Evolutionary conservation across 2,888 invertebrate species (phyloP).

Genomic region (Spicauda simplicius): DNA sequence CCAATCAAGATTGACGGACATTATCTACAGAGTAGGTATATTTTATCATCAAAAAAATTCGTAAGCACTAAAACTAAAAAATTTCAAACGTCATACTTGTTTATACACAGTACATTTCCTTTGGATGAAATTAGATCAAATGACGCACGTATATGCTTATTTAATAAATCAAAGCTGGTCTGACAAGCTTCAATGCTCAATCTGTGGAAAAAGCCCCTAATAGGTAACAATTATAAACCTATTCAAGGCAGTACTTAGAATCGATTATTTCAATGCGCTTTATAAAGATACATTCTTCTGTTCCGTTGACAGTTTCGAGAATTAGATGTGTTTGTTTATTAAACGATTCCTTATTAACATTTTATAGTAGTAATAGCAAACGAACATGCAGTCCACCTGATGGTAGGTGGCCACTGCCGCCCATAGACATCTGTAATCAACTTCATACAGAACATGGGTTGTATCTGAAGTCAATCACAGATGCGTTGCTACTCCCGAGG

Average conservation of each 20-base stretch:
- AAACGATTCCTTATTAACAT: neutral
- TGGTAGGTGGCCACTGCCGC: too few relatives aligned
- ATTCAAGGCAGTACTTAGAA: neutral
- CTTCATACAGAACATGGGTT: too few relatives aligned
- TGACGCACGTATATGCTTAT: conserved; percentile 20
- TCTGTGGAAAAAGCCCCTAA: conserved; percentile 18
- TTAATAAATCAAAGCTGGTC: conserved; percentile 7
- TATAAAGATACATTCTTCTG: neutral
- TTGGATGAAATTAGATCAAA: conserved; percentile 19
- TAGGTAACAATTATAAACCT: neutral
- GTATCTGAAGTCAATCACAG: too few relatives aligned
- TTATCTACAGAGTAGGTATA: too few relatives aligned
- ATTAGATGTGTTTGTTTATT: neutral
- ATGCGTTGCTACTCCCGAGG: too few relatives aligned
- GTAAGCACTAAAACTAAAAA: too few relatives aligned
- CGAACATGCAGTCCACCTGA: too few relatives aligned
- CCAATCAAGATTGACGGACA: too few relatives aligned
- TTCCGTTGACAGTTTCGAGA: neutral
- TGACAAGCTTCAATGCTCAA: conserved; percentile 10
- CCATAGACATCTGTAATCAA: too few relatives aligned
- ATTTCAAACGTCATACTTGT: neutral
- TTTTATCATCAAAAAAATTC: too few relatives aligned
- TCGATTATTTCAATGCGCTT: neutral
- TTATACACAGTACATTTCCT: neutral
- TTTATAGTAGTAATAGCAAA: too few relatives aligned